Evolutionary conservation across 2,113 vertebrate species (phyloP).

Genomic region (Trochalopteron elliotii): DNA sequence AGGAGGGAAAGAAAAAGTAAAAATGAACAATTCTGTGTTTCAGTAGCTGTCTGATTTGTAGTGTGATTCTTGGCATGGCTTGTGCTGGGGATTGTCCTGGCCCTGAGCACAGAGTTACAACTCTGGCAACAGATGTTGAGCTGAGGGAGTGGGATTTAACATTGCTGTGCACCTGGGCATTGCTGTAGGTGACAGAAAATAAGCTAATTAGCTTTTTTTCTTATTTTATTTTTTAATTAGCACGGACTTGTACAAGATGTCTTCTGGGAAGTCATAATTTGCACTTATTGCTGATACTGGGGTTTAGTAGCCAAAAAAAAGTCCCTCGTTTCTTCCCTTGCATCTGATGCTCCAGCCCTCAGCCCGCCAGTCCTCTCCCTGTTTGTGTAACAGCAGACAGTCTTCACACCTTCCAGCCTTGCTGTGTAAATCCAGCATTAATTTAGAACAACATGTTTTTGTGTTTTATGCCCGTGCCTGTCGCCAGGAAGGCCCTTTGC

Average conservation of each 20-base stretch:
- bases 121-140: conserved; percentile 51
- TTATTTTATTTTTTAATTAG: conserved; percentile 71
- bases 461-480: conserved; percentile 54
- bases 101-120: conserved; percentile 34
- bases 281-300: conserved; percentile 39
- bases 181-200: conserved; percentile 62
- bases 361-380: conserved; percentile 13
- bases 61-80: conserved; percentile 3
- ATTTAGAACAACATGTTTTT: conserved; percentile 60
- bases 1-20: neutral
- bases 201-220: conserved; percentile 58
- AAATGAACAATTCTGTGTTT: neutral
- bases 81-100: conserved; percentile 34
- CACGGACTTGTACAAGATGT: conserved; percentile 49
- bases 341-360: conserved; percentile 36
- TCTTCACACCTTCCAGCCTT: conserved; percentile 62
- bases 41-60: neutral
- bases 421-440: conserved; percentile 20
- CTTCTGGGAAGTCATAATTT: conserved; percentile 60
- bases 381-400: conserved; percentile 17
- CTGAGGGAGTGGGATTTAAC: conserved; percentile 47
- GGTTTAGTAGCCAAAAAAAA: conserved; percentile 38
- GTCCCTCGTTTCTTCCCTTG: conserved; percentile 56
- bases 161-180: conserved; percentile 45
- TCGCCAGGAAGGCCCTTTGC: conserved; percentile 95